Evolutionary conservation across 2,888 invertebrate genomes (phyloP).

Genomic region (Ceratothoa steindachneri): DNA sequence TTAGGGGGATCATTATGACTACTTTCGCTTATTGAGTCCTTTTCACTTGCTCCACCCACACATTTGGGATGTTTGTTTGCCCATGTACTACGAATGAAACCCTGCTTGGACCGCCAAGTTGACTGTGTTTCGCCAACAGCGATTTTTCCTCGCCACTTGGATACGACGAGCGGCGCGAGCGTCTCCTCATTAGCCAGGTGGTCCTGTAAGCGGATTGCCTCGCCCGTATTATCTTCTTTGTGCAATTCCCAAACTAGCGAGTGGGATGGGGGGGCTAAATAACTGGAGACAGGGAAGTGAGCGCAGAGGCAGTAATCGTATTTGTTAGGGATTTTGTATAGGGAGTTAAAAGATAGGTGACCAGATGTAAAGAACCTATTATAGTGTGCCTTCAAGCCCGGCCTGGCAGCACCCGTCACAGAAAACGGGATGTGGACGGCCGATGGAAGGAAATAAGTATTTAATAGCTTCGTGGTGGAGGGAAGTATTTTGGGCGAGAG

Average conservation of each 20-base stretch:
- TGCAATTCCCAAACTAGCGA: constrained; percentile 10
- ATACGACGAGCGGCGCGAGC: neutral
- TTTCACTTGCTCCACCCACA: too few species aligned
- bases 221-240: constrained; percentile 10
- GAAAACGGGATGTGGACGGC: constrained; percentile 5
- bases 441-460: neutral
- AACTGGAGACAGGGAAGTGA: constrained; percentile 21
- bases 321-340: constrained; percentile 41
- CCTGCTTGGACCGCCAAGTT: too few species aligned
- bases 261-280: constrained; percentile 3
- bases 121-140: neutral
- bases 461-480: neutral
- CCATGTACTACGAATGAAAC: too few species aligned
- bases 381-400: constrained; percentile 2
- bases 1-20: too few species aligned
- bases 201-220: constrained; percentile 9
- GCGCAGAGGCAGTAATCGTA: constrained; percentile 34
- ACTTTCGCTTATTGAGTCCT: neutral
- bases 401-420: constrained; percentile 10
- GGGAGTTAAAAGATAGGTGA: constrained; percentile 35
- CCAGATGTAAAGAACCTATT: constrained; percentile 31
- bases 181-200: constrained; percentile 12
- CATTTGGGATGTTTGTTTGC: too few species aligned
- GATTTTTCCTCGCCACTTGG: too few species aligned
- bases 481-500: neutral